Evolutionary conservation across 2,113 vertebrate species (phyloP).

Genomic region (Burhinus oedicnemus): DNA sequence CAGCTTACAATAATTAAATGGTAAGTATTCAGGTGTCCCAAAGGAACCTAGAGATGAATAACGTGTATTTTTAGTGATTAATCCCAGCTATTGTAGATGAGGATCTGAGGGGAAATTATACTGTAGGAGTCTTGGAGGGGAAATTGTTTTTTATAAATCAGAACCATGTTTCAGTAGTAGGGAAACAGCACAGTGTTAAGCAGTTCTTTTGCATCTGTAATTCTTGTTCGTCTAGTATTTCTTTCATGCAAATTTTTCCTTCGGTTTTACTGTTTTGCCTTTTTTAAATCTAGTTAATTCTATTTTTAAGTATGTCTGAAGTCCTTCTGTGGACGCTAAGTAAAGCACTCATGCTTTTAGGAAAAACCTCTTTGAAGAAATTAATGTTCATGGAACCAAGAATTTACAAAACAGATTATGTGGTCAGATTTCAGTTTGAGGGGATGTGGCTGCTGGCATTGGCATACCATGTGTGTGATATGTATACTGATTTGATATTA

Average conservation of each 20-base stretch:
- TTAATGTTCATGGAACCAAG: neutral
- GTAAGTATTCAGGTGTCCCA: neutral
- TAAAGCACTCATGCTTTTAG: neutral
- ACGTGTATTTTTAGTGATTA: neutral
- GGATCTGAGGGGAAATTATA: neutral
- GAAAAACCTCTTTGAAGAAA: neutral
- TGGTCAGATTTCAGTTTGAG: neutral
- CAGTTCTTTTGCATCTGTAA: neutral
- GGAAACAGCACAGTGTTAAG: neutral
- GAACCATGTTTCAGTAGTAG: neutral
- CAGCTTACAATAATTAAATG: neutral
- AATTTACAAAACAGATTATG: neutral
- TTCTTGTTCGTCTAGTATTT: neutral
- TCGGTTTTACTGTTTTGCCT: neutral
- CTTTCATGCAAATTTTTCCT: neutral
- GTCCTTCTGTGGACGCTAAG: neutral
- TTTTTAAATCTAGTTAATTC: neutral
- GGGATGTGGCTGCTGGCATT: neutral
- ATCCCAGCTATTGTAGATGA: neutral
- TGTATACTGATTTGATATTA: neutral
- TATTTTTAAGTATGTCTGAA: neutral
- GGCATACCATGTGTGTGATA: no score
- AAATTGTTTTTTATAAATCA: neutral
- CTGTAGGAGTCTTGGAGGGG: neutral
- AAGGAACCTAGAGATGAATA: neutral